Evolutionary conservation across 2,888 invertebrate species (phyloP).

Genomic region (Callinectes sapidus): DNA sequence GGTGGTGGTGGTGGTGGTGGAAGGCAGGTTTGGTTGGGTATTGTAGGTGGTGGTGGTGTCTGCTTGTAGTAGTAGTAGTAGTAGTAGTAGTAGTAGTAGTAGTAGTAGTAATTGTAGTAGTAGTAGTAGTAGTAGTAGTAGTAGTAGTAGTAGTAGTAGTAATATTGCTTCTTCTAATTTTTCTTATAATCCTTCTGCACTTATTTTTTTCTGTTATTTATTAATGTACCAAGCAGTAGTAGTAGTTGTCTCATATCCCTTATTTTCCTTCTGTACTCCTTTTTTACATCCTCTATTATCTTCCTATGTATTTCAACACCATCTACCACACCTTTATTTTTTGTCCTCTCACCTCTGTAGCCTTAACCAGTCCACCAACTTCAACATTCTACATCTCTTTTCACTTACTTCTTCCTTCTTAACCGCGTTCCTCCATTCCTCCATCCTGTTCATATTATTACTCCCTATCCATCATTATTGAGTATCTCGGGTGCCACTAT

Average conservation of each 20-base stretch:
- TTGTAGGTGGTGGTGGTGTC: no score
- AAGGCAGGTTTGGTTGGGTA: no score
- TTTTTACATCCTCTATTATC: background rate
- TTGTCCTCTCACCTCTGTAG: no score
- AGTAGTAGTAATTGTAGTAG: no score
- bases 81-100: no score
- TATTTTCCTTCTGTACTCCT: background rate
- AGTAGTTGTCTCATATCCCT: background rate
- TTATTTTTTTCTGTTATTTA: background rate
- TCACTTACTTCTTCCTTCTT: background rate
- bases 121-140: no score
- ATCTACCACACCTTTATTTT: background rate
- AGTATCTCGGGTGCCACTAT: background rate
- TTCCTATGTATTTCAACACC: background rate
- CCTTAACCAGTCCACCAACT: no score
- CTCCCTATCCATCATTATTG: background rate
- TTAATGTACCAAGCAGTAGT: no score
- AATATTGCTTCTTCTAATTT: background rate
- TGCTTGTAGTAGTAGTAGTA: no score
- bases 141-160: no score
- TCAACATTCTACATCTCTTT: background rate
- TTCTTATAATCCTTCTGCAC: no score
- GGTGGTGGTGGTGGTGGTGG: background rate
- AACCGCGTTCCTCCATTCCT: background rate
- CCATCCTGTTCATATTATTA: background rate